These are phyloP conservation scores for Elanus axillaris DNA, from an alignment of 2,113 vertebrate species.

Conservation along the genomic window DNA sequence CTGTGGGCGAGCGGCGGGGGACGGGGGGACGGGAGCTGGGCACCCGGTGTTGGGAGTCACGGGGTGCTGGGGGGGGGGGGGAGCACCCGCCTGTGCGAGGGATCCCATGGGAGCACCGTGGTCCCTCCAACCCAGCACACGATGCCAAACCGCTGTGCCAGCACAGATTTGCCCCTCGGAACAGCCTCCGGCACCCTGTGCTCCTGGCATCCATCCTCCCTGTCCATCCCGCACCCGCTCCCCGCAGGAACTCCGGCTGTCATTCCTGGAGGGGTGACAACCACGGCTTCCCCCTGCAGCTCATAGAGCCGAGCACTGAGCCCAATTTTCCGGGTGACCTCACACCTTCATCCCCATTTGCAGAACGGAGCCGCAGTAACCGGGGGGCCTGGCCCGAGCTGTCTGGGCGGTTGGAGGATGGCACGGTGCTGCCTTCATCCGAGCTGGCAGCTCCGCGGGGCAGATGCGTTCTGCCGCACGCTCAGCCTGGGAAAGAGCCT, in stretches of 20 bases:
- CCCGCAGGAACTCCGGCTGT: neutral
- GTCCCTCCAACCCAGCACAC: neutral
- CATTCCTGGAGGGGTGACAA: neutral
- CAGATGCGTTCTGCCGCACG: neutral
- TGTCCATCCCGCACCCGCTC: neutral
- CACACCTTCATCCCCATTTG: neutral
- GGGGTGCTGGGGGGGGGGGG: neutral
- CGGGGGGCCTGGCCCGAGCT: neutral
- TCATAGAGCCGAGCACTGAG: neutral
- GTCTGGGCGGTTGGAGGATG: neutral
- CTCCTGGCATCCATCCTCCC: neutral
- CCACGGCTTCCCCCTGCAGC: neutral
- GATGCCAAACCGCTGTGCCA: neutral
- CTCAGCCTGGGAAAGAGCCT: neutral
- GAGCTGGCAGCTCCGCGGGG: conserved; percentile 34
- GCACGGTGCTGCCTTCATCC: neutral
- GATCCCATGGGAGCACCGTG: neutral
- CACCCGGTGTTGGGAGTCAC: fast-evolving
- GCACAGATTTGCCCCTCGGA: neutral
- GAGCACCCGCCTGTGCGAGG: neutral
- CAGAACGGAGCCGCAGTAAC: neutral
- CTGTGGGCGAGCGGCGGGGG: neutral
- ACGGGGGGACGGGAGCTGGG: neutral
- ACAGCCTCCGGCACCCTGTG: neutral
- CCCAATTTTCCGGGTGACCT: neutral